Conservation (phyloP, 64 coral and sea anemone genomes). For the Stichodactyla helianthus region DNA sequence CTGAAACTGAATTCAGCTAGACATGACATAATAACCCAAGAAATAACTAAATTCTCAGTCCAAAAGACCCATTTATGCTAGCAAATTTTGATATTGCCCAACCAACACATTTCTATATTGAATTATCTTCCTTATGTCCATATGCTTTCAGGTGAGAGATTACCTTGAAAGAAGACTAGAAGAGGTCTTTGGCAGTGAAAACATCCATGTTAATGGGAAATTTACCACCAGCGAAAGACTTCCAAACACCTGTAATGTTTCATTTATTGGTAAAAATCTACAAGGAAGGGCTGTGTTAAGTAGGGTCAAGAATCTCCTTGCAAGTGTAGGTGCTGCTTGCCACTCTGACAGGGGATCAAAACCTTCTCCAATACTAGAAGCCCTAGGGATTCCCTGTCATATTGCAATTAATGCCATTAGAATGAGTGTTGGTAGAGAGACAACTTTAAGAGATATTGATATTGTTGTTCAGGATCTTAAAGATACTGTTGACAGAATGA, state of each 20-base stretch:
- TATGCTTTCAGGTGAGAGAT: slow-evolving; percentile 69
- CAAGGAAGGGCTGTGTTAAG: slow-evolving; percentile 61
- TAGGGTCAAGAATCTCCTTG: slow-evolving; percentile 42
- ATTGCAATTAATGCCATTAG: slow-evolving; percentile 92
- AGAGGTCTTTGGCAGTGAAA: slow-evolving; percentile 54
- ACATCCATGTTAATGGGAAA: slow-evolving; percentile 84
- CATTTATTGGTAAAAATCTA: slow-evolving; percentile 64
- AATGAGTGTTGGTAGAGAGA: slow-evolving; percentile 86
- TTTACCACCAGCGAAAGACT: slow-evolving; percentile 75
- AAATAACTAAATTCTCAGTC: too few species aligned
- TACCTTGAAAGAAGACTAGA: slow-evolving; percentile 69
- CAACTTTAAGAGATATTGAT: slow-evolving; percentile 67
- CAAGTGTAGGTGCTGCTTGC: slow-evolving; percentile 95
- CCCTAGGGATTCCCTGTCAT: slow-evolving; percentile 65
- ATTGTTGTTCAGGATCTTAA: slow-evolving; percentile 71
- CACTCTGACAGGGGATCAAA: slow-evolving; percentile 66
- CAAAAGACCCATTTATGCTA: neutral
- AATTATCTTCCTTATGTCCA: neutral
- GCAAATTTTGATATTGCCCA: neutral
- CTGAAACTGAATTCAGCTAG: too few species aligned
- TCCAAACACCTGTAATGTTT: slow-evolving; percentile 95
- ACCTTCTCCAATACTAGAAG: slow-evolving; percentile 82
- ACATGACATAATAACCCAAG: too few species aligned
- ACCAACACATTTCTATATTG: neutral
- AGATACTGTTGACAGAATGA: slow-evolving; percentile 48